These are phyloP conservation scores for Neelides folsomi DNA, from an alignment of 2,888 invertebrate species.

Conservation along the genomic window DNA sequence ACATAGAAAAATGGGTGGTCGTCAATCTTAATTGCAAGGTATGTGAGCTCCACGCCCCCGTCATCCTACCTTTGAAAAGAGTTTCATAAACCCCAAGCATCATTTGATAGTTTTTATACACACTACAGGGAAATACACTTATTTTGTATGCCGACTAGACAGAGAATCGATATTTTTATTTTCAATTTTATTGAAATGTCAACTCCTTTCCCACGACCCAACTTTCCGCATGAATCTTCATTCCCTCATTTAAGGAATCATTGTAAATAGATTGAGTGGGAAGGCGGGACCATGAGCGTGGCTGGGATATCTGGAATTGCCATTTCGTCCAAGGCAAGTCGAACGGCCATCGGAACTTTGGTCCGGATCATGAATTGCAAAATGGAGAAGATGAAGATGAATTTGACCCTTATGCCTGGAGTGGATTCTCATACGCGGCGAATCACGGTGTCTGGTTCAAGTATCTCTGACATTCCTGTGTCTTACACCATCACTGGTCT, in stretches of 20 bases:
- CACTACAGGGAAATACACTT: too few species aligned
- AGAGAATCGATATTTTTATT: too few species aligned
- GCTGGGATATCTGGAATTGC: constrained; percentile 40
- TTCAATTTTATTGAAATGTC: too few species aligned
- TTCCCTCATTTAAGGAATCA: too few species aligned
- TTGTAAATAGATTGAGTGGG: constrained; percentile 15
- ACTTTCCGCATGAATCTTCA: too few species aligned
- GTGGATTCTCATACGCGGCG: constrained; percentile 50
- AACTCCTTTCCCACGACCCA: too few species aligned
- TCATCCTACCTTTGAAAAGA: too few species aligned
- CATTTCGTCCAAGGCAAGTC: constrained; percentile 44
- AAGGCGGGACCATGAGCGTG: constrained; percentile 17
- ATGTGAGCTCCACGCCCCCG: too few species aligned
- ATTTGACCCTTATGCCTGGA: constrained; percentile 52
- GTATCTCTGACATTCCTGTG: constrained; percentile 53
- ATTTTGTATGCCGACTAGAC: too few species aligned
- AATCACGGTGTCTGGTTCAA: constrained; percentile 48
- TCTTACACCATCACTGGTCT: constrained; percentile 53
- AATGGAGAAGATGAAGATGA: constrained; percentile 33
- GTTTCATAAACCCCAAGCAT: too few species aligned
- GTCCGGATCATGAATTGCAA: constrained; percentile 29
- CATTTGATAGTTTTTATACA: too few species aligned
- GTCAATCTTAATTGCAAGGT: constrained; percentile 28
- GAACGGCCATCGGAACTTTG: constrained; percentile 40
- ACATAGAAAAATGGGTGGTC: constrained; percentile 30